Base-by-base conservation (phyloP, 2,113 vertebrate species). In the Lucifuga dentata region DNA sequence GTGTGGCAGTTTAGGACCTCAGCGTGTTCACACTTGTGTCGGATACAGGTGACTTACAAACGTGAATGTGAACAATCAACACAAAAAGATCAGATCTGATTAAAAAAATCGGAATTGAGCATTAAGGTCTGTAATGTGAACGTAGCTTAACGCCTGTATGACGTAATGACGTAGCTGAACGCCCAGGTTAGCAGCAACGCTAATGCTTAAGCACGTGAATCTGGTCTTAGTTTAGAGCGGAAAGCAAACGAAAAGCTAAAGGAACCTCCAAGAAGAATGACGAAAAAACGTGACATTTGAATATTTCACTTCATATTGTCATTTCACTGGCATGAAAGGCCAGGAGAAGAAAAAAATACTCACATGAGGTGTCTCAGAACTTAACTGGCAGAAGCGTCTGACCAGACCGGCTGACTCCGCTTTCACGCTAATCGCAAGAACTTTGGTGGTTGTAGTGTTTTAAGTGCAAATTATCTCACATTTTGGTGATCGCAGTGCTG, bases 341-440 rank as follows among this genome's bases (percentile, higher is more conserved):
- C 5, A 21, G 21, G 41, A 2, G n/a, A 17, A 21, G 35, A 39
- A 63, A 66, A 32, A 39, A 44, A n/a, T 33, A 5, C 26, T 55
- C 55, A 48, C 29, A 60, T 57, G 38, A 11, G 7, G 33, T 62
- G 55, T 52, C 69, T 71, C 66, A 8, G 16, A 49, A 33, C 80
- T 84, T 78, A 78, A 86, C 82, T 72, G 66, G 62, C 70, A 69
- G 48, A n/a, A 77, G 11, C 69, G 55, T 82, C 56, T 76, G 75
- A 73, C 68, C 63, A 68, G 60, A 65, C 60, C 11, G 13, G 60
- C 48, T 83, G 63, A 83, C 79, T 70, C 2, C 53, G 16, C 32
- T 75, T 75, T 77, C 39, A 55, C 53, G 80, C 46, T 72, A 62
- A 78, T 58, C 48, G 46, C 62, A 50, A 16, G 17, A 45, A 77